These are phyloP conservation scores for Thelaira solivaga DNA, from an alignment of 2,888 invertebrate species.

Conservation along the genomic window DNA sequence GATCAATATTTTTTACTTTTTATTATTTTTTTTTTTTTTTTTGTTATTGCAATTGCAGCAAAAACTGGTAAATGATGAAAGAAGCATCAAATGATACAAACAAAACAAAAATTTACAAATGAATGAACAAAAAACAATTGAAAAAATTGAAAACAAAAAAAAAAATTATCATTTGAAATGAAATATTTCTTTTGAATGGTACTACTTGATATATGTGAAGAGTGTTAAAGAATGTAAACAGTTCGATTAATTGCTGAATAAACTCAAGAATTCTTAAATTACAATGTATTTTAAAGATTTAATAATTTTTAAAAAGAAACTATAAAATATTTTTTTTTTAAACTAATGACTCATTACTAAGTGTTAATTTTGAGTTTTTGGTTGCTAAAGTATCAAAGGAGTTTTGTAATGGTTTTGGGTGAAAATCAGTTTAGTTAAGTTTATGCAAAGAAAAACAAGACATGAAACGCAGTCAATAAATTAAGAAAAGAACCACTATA, in stretches of 20 bases:
- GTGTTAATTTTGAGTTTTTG: too few species aligned
- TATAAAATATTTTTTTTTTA: too few species aligned
- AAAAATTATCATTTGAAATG: constrained; percentile 43
- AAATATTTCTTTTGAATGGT: too few species aligned
- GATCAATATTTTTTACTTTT: constrained; percentile 66
- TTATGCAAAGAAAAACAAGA: too few species aligned
- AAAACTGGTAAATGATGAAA: constrained; percentile 17
- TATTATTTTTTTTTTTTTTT: background rate
- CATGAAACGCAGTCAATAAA: too few species aligned
- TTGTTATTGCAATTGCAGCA: background rate
- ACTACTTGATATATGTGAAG: constrained; percentile 15
- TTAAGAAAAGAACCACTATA: too few species aligned
- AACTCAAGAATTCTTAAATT: background rate
- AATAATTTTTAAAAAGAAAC: too few species aligned
- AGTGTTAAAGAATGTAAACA: constrained; percentile 33
- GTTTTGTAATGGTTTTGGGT: too few species aligned
- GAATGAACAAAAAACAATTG: constrained; percentile 45
- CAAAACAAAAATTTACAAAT: constrained; percentile 33
- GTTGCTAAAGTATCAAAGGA: too few species aligned
- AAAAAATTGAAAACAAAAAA: constrained; percentile 7
- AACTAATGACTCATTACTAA: too few species aligned
- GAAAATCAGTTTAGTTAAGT: too few species aligned
- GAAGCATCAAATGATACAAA: constrained; percentile 11
- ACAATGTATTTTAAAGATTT: background rate
- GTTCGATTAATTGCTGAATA: constrained; percentile 32